These are phyloP conservation scores for Coendou prehensilis DNA, from an alignment of 2,797 vertebrate species.

Conservation along the genomic window DNA sequence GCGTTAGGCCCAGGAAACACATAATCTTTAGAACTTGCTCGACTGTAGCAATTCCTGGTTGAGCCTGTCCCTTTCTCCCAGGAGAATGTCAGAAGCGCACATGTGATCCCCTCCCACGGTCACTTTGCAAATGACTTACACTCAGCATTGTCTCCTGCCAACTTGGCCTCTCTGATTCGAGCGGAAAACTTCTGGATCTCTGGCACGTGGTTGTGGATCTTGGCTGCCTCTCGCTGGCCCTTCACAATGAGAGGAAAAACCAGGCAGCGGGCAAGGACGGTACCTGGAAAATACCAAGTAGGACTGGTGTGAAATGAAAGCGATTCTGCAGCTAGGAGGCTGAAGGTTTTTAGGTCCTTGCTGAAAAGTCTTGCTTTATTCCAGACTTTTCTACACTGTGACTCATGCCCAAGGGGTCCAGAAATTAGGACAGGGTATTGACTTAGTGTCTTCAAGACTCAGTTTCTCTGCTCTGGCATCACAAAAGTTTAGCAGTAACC, in stretches of 20 bases:
- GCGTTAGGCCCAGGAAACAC: background rate
- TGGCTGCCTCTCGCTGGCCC: slow-evolving; percentile 93
- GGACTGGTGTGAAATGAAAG: slow-evolving; percentile 14
- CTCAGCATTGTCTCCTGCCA: slow-evolving; percentile 92
- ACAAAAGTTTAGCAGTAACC: slow-evolving; percentile 46
- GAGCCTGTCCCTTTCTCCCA: background rate
- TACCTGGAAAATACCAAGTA: slow-evolving; percentile 86
- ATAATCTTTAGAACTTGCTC: background rate
- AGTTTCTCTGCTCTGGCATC: background rate
- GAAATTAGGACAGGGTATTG: background rate
- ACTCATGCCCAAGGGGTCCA: background rate
- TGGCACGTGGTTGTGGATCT: slow-evolving; percentile 94
- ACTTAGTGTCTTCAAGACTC: slow-evolving; percentile 42
- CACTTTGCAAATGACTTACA: slow-evolving; percentile 87
- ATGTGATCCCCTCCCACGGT: background rate
- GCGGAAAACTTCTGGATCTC: slow-evolving; percentile 91
- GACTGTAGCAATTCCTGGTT: background rate
- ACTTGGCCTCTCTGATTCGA: slow-evolving; percentile 93
- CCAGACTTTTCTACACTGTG: background rate
- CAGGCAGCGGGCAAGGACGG: slow-evolving; percentile 91
- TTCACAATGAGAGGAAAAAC: slow-evolving; percentile 95
- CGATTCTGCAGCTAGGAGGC: background rate
- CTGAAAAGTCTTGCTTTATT: background rate
- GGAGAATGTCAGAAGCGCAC: background rate
- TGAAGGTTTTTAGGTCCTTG: background rate